Base-by-base conservation (phyloP, 1,140 invertebrate species). In the Tenebrio molitor region DNA sequence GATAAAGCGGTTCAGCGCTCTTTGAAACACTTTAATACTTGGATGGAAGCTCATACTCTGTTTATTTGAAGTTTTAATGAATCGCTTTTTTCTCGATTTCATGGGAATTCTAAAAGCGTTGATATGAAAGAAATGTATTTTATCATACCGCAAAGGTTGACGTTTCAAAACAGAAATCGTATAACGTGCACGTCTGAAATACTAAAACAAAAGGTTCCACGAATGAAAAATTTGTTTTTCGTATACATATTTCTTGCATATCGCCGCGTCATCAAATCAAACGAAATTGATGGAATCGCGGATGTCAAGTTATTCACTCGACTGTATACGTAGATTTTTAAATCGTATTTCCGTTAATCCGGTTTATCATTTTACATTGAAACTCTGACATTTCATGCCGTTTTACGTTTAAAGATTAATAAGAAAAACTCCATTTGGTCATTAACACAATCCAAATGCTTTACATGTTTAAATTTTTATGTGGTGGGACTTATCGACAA, bases 181-280 rank as follows among this genome's bases (percentile, higher is more conserved):
- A n/a, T 12, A 39, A 39, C 36, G 5, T 7, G n/a, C 2, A 12
- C 12, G 12, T 12, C 36, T 7, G n/a, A 39, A 10, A 4, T 5
- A 15, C n/a, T 46, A 15, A 3, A 46, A 46, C 16, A 46, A 19
- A 46, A 39, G n/a, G 5, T n/a, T 10, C 2, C 36, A 7, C 5
- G 15, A 58, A 58, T 58, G 50, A 58, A 58, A 58, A 58, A 15
- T 58, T 58, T 50, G 44, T 17, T 50, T 50, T 50, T 46, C n/a
- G 42, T 46, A 46, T 16, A 46, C n/a, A n/a, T n/a, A n/a, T n/a
- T 33, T 33, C 10, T 33, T 33, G 15, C 44, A 19, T 50, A 50
- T 50, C 44, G 7, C 44, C 7, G 23, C 7, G 10, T 50, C 17
- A 50, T 50, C 44, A 50, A 17, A 19, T 50, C 44, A 50, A 50